These are phyloP conservation scores for Oryzias dopingdopingensis DNA, from an alignment of 2,797 vertebrate genomes.

Conservation along the genomic window DNA sequence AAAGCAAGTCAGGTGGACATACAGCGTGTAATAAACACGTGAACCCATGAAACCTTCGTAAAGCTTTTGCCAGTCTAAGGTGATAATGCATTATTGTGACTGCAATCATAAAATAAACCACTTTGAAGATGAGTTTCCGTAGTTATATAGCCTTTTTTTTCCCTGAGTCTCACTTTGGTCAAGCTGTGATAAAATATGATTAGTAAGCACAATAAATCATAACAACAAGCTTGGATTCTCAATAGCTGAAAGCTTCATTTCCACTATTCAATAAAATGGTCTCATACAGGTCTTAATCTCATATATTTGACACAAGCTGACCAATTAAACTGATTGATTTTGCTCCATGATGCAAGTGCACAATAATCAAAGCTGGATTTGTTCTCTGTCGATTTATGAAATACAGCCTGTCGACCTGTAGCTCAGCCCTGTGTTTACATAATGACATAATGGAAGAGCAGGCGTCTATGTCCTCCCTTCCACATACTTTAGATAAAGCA, in stretches of 20 bases:
- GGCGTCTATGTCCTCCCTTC: slow-evolving; percentile 67
- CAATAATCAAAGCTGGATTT: slow-evolving; percentile 57
- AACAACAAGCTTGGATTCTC: slow-evolving; percentile 53
- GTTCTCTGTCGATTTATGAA: slow-evolving; percentile 61
- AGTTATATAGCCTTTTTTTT: slow-evolving; percentile 30
- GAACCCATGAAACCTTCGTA: slow-evolving; percentile 8
- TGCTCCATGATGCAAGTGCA: slow-evolving; percentile 59
- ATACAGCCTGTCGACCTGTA: slow-evolving; percentile 65
- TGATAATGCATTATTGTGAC: slow-evolving; percentile 45
- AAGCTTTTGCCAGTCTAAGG: slow-evolving; percentile 17
- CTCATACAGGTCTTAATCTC: slow-evolving; percentile 55
- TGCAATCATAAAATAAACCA: slow-evolving; percentile 52
- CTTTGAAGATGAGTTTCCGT: slow-evolving; percentile 52
- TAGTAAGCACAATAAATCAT: slow-evolving; percentile 64
- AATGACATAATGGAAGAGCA: slow-evolving; percentile 74
- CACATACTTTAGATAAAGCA: slow-evolving; percentile 74
- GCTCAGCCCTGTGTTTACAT: slow-evolving; percentile 67
- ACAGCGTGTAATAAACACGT: slow-evolving; percentile 19
- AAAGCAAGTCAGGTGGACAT: slow-evolving; percentile 54
- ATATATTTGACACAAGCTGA: slow-evolving; percentile 69
- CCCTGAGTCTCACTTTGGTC: slow-evolving; percentile 41
- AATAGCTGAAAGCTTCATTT: slow-evolving; percentile 60
- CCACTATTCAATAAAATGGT: slow-evolving; percentile 52
- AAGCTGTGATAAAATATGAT: slow-evolving; percentile 53
- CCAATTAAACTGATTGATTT: slow-evolving; percentile 74